Evolutionary conservation across 2,113 vertebrate genomes (phyloP).

Genomic region (Piaya cayana): DNA sequence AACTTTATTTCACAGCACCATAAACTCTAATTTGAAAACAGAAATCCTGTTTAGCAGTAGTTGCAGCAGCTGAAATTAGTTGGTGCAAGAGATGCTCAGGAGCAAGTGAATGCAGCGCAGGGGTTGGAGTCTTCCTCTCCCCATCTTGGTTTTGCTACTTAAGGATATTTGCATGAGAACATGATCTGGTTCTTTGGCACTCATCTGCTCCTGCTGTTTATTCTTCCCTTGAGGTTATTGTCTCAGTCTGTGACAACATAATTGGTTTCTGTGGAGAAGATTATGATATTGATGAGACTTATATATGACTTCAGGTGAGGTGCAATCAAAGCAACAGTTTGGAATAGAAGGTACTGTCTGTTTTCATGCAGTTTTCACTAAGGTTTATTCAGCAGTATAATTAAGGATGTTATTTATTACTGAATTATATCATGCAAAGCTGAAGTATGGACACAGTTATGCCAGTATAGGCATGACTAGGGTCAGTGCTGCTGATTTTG

Average conservation of each 20-base stretch:
- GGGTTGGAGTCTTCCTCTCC: not conserved
- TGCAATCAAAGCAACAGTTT: conserved; percentile 37
- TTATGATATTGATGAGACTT: conserved; percentile 66
- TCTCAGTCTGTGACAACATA: conserved; percentile 63
- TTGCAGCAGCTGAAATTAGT: not conserved
- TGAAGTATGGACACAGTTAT: not conserved
- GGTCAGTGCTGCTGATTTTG: not conserved
- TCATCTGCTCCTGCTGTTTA: conserved; percentile 64
- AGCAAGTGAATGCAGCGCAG: not conserved
- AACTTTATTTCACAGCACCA: not conserved
- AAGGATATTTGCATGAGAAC: conserved; percentile 61
- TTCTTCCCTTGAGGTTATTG: conserved; percentile 65
- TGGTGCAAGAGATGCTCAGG: not conserved
- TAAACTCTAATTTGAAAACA: not conserved
- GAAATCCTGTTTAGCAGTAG: not conserved
- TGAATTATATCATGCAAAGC: not conserved
- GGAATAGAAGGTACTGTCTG: conserved; percentile 22
- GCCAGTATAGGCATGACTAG: not conserved
- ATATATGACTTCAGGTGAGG: conserved; percentile 59
- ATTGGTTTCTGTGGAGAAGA: conserved; percentile 69
- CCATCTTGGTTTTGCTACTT: conserved; percentile 44
- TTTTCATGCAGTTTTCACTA: conserved; percentile 21
- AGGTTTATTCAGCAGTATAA: conserved; percentile 1
- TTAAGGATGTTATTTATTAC: conserved; percentile 52
- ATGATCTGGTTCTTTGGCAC: conserved; percentile 53